These are phyloP conservation scores for Mimachlamys varia DNA, from an alignment of 2,888 invertebrate species.

Conservation along the genomic window DNA sequence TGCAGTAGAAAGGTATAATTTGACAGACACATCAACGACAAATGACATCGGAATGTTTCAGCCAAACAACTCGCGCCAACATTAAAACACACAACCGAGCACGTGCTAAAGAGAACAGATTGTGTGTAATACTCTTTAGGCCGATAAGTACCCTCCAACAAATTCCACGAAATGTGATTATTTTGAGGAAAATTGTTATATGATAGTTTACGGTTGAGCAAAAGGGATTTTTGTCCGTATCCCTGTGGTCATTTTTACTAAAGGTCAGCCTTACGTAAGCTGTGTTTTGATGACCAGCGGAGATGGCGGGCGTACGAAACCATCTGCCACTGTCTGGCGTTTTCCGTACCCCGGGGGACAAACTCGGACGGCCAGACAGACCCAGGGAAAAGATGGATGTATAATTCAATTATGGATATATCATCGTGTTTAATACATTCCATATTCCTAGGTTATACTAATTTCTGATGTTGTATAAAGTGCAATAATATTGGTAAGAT, in stretches of 20 bases:
- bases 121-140: background rate
- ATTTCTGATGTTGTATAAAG: background rate
- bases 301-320: background rate
- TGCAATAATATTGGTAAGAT: background rate
- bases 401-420: background rate
- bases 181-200: background rate
- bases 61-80: background rate
- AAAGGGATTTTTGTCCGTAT: background rate
- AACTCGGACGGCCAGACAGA: slow-evolving; percentile 23
- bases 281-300: slow-evolving; percentile 19
- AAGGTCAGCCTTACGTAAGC: background rate
- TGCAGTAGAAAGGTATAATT: too few species aligned
- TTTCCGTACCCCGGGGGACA: background rate
- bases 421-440: background rate
- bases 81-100: background rate
- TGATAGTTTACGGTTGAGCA: background rate
- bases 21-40: background rate
- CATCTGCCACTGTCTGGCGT: slow-evolving; percentile 2
- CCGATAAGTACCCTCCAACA: background rate
- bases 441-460: background rate
- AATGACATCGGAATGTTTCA: background rate
- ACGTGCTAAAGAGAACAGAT: background rate
- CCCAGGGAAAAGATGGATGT: background rate
- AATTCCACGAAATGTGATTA: background rate
- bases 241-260: background rate